phyloP scores from a whole-genome alignment of 2,797 vertebrate genomes.

The Myotis findleyi region DNA sequence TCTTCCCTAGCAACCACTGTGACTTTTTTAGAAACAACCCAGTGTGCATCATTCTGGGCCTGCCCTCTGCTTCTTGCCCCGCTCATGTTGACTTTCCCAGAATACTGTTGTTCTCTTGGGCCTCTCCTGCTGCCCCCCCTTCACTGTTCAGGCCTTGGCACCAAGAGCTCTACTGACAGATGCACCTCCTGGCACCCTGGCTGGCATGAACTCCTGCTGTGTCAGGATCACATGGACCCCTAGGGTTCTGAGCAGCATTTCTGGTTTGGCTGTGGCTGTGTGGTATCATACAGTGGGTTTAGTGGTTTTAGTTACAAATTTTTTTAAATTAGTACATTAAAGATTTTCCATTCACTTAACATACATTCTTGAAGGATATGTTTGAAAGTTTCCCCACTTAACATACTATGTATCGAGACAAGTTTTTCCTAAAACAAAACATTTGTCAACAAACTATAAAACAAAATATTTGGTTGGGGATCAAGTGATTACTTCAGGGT shows the following conservation, averaged over 20 bases:
- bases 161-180: background rate
- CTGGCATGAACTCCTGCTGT: background rate
- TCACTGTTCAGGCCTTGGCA: background rate
- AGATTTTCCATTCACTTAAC: background rate
- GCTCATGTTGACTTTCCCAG: background rate
- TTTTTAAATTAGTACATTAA: background rate
- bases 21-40: background rate
- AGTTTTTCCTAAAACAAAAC: background rate
- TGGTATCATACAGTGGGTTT: background rate
- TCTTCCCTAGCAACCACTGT: background rate
- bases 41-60: background rate
- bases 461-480: background rate
- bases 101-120: background rate
- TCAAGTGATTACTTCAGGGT: no score
- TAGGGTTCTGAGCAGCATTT: background rate
- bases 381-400: background rate
- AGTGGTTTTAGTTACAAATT: background rate
- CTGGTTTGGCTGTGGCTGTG: background rate
- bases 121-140: background rate
- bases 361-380: background rate
- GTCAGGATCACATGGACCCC: background rate
- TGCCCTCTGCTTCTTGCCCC: background rate
- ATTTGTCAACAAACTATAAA: background rate
- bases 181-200: background rate
- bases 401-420: background rate